phyloP scores from a whole-genome alignment of 2,888 invertebrate species.

The Tholera decimalis region DNA sequence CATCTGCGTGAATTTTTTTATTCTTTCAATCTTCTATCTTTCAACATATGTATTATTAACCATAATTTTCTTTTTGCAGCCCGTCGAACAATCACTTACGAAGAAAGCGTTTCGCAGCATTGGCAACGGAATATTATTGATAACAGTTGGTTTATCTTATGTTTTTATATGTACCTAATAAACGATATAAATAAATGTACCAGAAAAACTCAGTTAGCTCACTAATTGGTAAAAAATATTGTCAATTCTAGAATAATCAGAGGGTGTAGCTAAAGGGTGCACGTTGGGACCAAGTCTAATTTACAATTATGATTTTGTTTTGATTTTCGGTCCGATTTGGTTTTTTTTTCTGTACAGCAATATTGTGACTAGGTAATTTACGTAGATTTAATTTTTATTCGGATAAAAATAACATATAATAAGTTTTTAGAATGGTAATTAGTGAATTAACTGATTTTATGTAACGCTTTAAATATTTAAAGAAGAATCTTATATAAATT shows the following conservation, averaged over 20 bases:
- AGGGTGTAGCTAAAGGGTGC: slow-evolving; percentile 22
- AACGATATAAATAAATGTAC: neutral
- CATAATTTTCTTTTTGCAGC: slow-evolving; percentile 2
- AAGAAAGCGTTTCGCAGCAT: slow-evolving; percentile 28
- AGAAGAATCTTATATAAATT: slow-evolving; percentile 16
- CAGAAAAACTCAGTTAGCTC: neutral
- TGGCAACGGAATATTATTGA: slow-evolving; percentile 21
- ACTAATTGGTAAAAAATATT: slow-evolving; percentile 1
- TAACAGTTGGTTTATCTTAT: slow-evolving; percentile 21
- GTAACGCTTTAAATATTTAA: slow-evolving; percentile 14
- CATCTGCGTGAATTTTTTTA: too few species aligned
- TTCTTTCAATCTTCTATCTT: too few species aligned
- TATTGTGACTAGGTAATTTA: too few species aligned
- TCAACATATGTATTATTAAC: too few species aligned
- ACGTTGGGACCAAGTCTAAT: slow-evolving; percentile 9
- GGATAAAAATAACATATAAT: too few species aligned
- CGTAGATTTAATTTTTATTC: too few species aligned
- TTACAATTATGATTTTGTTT: neutral
- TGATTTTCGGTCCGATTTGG: too few species aligned
- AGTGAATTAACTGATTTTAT: slow-evolving; percentile 10
- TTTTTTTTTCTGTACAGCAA: too few species aligned
- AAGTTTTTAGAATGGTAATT: slow-evolving; percentile 9
- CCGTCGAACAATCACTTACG: neutral
- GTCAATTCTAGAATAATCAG: neutral
- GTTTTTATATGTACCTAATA: slow-evolving; percentile 44